Percentiles rank a stretch among this genome's conserved stretches.
Evolutionary conservation across 2,797 vertebrate species (phyloP).

Genomic region (Alca torda): DNA sequence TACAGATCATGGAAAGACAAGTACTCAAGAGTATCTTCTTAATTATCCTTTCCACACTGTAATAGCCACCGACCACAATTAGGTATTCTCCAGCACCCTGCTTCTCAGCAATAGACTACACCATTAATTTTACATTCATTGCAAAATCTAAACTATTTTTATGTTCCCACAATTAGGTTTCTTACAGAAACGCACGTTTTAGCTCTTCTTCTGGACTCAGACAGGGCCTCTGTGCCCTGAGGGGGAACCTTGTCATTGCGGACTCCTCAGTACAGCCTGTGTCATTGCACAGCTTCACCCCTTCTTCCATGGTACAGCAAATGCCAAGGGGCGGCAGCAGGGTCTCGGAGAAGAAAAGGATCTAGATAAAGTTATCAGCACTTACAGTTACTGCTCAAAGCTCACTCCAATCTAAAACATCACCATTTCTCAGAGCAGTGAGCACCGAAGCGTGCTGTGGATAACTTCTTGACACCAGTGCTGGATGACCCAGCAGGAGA

Average conservation of each 20-base stretch:
- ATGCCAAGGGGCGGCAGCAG: not conserved
- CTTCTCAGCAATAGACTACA: not conserved
- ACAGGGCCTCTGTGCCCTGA: not conserved
- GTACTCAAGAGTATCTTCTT: not conserved
- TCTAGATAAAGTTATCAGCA: not conserved
- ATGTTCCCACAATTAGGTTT: not conserved
- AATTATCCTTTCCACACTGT: not conserved
- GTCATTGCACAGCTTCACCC: not conserved
- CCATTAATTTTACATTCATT: not conserved
- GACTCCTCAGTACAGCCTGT: not conserved
- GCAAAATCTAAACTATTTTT: not conserved
- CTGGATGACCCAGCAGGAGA: not conserved
- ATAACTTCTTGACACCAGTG: not conserved
- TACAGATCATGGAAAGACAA: not conserved
- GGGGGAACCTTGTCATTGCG: not conserved
- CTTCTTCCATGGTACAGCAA: rapidly evolving
- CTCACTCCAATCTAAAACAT: not conserved
- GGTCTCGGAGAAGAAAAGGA: not conserved
- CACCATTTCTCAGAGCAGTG: not conserved
- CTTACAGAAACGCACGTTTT: not conserved
- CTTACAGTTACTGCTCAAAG: not conserved
- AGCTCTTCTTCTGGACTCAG: not conserved
- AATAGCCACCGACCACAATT: not conserved
- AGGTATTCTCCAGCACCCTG: not conserved
- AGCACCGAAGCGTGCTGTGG: rapidly evolving